Evolutionary conservation across 2,888 invertebrate genomes (phyloP), one percentile per base, ranked within the genome.

Genomic region (Diachrysia chrysitis): DNA sequence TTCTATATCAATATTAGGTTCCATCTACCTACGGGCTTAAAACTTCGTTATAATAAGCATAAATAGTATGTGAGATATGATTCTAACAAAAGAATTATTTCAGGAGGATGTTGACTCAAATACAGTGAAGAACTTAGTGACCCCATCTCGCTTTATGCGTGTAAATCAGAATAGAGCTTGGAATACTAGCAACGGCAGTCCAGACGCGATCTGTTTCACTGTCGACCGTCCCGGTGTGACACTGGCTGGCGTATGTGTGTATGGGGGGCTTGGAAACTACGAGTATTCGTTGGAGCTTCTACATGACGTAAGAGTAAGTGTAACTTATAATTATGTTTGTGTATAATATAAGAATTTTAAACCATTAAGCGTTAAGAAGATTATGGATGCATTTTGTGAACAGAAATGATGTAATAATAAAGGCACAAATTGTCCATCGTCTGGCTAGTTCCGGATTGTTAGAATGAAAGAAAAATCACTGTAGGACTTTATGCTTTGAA

Each of bases 131-230:
- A 95, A 98, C 79, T 97, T 98, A 75, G 96, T 97, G 55, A 99
- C 99, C 0, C 98, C 98, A 0, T 98, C 98, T 42, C 96, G 99
- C 29, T 99, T 99, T 91, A 98, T 98, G 53, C 97, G 98, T 58
- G 97, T 98, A 55, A 99, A 99, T 89, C 97, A 98, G 79, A 97
- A 97, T 58, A 97, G 98, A 55, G 98, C 98, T 0, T 99, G 99
- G 99, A 99, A 99, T 90, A 99, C 99, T 0, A 99, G 99, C 4
- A 99, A 98, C 89, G 99, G 99, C 35, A 98, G 98, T 12, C 98
- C 99, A 0, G 99, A 99, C 93, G 99, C 99, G 0, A 98, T 99
- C 83, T 98, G 98, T 85, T 99, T 99, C 87, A 97, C 97, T 42
- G 99, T 99, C 12, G 99, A 99, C 93, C 96, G 98, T 21, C 96